These are phyloP conservation scores for Xiphydria camelus DNA, from an alignment of 2,888 invertebrate species.

Conservation along the genomic window DNA sequence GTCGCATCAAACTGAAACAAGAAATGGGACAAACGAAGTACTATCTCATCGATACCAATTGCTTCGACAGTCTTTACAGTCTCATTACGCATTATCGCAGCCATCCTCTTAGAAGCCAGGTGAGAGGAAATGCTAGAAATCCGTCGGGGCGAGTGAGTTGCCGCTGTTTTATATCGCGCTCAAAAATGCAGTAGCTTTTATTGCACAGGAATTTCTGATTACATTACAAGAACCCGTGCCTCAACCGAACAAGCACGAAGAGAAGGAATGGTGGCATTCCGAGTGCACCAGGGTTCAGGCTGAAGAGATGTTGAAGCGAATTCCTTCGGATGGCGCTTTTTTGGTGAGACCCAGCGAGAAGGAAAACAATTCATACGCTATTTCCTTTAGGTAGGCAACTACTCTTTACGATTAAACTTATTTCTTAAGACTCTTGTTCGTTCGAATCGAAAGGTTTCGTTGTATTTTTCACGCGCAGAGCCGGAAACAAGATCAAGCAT, in stretches of 20 bases:
- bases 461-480: conserved; percentile 64
- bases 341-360: conserved; percentile 90
- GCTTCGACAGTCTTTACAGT: conserved; percentile 90
- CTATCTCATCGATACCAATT: conserved; percentile 83
- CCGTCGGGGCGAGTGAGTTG: too few relatives aligned
- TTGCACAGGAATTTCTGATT: conserved; percentile 77
- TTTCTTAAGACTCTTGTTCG: neutral
- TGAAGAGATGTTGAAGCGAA: conserved; percentile 83
- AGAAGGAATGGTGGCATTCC: conserved; percentile 90
- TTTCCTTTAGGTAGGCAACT: conserved; percentile 81
- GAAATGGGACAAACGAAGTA: conserved; percentile 88
- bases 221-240: conserved; percentile 89
- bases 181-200: too few relatives aligned
- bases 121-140: conserved; percentile 40
- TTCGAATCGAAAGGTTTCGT: neutral
- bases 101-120: conserved; percentile 83
- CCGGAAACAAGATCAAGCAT: conserved; percentile 94
- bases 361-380: conserved; percentile 83
- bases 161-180: conserved; percentile 30
- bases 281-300: conserved; percentile 79
- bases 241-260: conserved; percentile 92
- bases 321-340: conserved; percentile 91
- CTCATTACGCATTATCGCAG: conserved; percentile 88
- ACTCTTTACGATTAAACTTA: too few relatives aligned
- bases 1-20: conserved; percentile 86